Conservation (phyloP, 1,140 invertebrate species). For the Drosophila bipectinata region DNA sequence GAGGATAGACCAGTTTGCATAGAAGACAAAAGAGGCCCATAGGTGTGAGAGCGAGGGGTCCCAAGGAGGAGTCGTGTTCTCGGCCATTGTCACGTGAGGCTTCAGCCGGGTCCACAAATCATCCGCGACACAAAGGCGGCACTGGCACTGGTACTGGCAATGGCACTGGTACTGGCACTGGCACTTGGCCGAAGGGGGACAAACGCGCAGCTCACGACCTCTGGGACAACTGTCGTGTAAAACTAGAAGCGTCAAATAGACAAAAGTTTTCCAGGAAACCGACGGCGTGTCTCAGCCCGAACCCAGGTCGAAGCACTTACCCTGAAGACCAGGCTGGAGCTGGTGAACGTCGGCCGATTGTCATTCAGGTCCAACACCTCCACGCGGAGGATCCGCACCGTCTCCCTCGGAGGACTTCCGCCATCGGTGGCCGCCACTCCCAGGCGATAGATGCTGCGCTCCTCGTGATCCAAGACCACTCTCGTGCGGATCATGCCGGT, state of each 20-base stretch:
- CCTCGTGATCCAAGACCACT: conserved; percentile 95
- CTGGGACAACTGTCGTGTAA: conserved; percentile 61
- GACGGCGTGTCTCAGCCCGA: conserved; percentile 9
- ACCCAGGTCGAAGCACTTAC: conserved; percentile 85
- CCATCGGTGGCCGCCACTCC: conserved; percentile 94
- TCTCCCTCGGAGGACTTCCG: conserved; percentile 92
- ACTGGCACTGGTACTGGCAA: conserved; percentile 4
- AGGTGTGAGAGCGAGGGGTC: too few species aligned
- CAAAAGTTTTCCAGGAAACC: conserved; percentile 72
- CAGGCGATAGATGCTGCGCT: conserved; percentile 93
- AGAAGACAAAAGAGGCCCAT: neutral
- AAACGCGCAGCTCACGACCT: conserved; percentile 73
- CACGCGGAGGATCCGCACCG: conserved; percentile 91
- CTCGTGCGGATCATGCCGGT: conserved; percentile 95
- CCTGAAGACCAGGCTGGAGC: conserved; percentile 93
- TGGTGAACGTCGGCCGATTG: conserved; percentile 95
- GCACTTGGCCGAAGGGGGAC: conserved; percentile 41
- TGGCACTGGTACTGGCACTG: neutral
- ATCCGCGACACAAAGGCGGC: conserved; percentile 65
- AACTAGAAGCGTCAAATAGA: conserved; percentile 81
- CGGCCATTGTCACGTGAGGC: conserved; percentile 82
- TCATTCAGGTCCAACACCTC: conserved; percentile 96
- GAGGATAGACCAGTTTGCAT: neutral
- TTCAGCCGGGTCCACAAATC: conserved; percentile 73
- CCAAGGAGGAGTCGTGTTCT: conserved; percentile 71